Evolutionary conservation across 2,888 invertebrate genomes (phyloP), one percentile per base, ranked within the genome.

Genomic region (Xestia c-nigrum): DNA sequence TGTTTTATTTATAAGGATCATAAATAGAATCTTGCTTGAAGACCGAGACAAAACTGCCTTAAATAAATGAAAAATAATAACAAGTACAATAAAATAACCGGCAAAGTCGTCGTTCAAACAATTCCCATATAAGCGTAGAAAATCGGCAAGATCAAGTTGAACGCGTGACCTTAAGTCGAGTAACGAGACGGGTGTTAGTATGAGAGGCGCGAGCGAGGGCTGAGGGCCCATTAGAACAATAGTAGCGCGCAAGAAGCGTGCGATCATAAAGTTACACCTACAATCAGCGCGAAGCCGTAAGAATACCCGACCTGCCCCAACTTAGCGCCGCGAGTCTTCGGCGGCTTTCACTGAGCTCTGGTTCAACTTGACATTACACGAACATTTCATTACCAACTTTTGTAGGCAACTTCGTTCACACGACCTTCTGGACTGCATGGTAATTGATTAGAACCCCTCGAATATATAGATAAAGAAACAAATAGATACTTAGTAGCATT

Each of bases 231-330:
- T 94, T 94, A 94, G 93, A 95, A 96, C 95, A 96, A 96, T 95
- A 93, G 95, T 94, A 94, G 94, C 93, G 91, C 90, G 92, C 94
- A 85, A 94, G 93, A 93, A 95, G 94, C 95, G 93, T 94, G 93
- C 94, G 93, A 94, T 95, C 94, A 94, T 95, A 95, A 95, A 95
- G 87, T 95, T 93, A 92, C 94, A 93, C 94, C 92, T 93, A 92
- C 93, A 93, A 94, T 94, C 93, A 91, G 88, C 89, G 89, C 86
- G 90, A 92, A 92, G 91, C 92, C 92, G 91, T 92, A 93, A 89
- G 90, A 93, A 90, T 90, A 90, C 91, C 89, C 92, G 94, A 95
- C 93, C 95, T 94, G 92, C 93, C 94, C 90, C 90, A 94, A 94
- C 92, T 88, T 90, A 90, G 82, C 78, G 87, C 80, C 75, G 76